These are phyloP conservation scores for Psilopsiagon aymara DNA, from an alignment of 2,113 vertebrate species.

Conservation along the genomic window DNA sequence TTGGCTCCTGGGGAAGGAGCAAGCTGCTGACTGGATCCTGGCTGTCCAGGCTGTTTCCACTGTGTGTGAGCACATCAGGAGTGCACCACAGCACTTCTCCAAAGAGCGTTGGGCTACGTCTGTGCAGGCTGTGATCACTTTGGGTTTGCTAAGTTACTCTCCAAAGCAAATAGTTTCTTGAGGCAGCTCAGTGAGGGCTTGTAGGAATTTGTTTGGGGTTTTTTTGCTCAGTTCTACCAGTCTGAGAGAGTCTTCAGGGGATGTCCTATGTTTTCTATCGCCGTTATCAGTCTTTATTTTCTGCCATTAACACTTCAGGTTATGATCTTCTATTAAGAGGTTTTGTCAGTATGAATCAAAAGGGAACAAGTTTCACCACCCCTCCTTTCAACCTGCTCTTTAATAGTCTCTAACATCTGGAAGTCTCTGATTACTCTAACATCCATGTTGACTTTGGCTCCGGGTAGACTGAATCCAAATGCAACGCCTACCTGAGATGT, in stretches of 20 bases:
- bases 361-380: neutral
- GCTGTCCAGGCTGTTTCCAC: neutral
- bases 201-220: neutral
- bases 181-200: neutral
- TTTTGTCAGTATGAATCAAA: neutral
- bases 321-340: neutral
- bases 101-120: neutral
- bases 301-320: neutral
- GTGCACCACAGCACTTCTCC: neutral
- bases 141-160: neutral
- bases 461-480: rapidly evolving
- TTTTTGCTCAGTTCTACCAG: neutral
- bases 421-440: neutral
- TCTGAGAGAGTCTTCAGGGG: neutral
- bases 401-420: neutral
- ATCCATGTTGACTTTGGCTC: neutral
- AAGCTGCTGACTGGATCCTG: neutral
- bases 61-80: neutral
- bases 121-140: neutral
- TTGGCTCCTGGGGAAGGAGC: neutral
- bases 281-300: neutral
- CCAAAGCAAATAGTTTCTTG: neutral
- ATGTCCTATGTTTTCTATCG: neutral
- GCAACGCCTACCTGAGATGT: neutral
- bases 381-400: neutral